Base-by-base conservation (phyloP, 2,113 vertebrate genomes). In the Chloropsis hardwickii region DNA sequence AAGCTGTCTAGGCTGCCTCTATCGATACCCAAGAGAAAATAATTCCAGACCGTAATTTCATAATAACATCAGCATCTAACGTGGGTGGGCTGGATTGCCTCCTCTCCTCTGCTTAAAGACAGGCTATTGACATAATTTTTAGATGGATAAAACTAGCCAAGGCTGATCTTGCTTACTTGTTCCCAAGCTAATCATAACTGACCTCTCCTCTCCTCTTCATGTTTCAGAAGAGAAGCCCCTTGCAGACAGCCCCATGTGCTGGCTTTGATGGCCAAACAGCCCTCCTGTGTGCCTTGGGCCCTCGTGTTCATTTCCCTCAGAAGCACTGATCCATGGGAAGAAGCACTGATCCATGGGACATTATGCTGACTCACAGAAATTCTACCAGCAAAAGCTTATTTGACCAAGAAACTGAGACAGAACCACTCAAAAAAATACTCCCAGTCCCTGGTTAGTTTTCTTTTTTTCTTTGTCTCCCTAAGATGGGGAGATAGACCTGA, bases 71-170 rank as follows among this genome's bases (percentile, higher is more conserved):
- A 82, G 37, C 58, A 76, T 24, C 25, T 29, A 53, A 65, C 23
- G 29, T 5, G n/a, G 54, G 28, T 80, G 33, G 56, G 28, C 50
- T 82, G 45, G 39, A 65, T 70, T 86, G 29, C 28, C 15, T 85
- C 58, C 28, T 64, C 57, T 91, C 69, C 27, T 76, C 67, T 53
- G 20, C 27, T 57, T 58, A 72, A 72, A 88, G n/a, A 65, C 6
- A 18, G 47, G 50, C 54, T 81, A n/a, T 9, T 33, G 47, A 27
- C 13, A 20, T 54, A 60, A 70, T 70, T 79, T 94, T 83, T 73
- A 95, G 44, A 24, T 78, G 44, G 47, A 67, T 92, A 88, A 96
- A 94, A 86, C 90, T 88, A 94, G 33, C 58, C 5, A 39, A 83
- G 45, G 42, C 84, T 90, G 71, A 88, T 90, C 35, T 62, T 70